Base-by-base conservation (phyloP, 2,888 invertebrate species). In the Microctonus hyperodae region DNA sequence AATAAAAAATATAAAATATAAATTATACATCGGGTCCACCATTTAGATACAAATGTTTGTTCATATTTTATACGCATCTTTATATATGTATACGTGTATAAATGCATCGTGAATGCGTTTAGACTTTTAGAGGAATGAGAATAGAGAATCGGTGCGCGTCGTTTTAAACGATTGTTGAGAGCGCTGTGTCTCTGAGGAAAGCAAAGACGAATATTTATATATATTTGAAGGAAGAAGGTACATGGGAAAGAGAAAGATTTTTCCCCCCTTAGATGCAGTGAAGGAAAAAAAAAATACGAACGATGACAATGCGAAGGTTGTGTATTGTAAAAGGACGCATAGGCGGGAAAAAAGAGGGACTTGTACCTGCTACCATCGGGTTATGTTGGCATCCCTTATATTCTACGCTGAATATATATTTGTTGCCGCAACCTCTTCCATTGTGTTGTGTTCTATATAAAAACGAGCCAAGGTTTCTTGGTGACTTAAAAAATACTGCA, bases 271-370 rank as follows among this genome's bases (percentile, higher is more conserved):
- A n/a, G n/a, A n/a, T n/a, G 40, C 20, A 35, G 23, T 28, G 22
- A 51, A 40, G 37, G 28, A 44, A 55, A 59, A 65, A 51, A 40
- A 65, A 62, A 53, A 23, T 23, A 58, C 11, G 22, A 58, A 23
- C 35, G 51, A 65, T 60, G 65, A 65, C 65, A 65, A 65, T 65
- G 55, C 65, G 23, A 51, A 25, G 59, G 25, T 50, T 48, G 65
- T 48, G 65, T 55, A 65, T 65, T 65, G 65, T 65, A 40, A 51
- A 55, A 22, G 40, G 16, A 44, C 16, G 44, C 44, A 44, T 31
- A 53, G 40, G 55, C 58, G 60, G 25, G 40, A 44, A 60, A 35
- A 44, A 44, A 16, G 16, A 16, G 33, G 33, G 31, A 53, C 23
- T 53, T 55, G 65, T 65, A 65, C 65, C 60, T 65, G 60, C 65